These are phyloP conservation scores for Baronia brevicornis DNA, from an alignment of 2,888 invertebrate genomes.

Conservation along the genomic window DNA sequence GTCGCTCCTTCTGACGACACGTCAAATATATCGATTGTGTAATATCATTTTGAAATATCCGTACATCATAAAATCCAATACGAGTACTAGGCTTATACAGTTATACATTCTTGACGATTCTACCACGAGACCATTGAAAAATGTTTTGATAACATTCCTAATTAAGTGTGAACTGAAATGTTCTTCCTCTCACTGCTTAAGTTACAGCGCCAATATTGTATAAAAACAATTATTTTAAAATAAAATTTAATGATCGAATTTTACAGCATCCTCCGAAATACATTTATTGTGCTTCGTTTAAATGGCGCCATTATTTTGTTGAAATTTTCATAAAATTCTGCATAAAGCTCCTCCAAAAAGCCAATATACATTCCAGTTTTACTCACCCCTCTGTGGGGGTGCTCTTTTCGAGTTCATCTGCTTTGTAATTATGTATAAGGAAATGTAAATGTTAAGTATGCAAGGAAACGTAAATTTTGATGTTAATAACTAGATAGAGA, in stretches of 20 bases:
- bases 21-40: too few relatives aligned
- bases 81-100: too few relatives aligned
- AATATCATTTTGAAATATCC: too few relatives aligned
- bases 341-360: too few relatives aligned
- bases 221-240: too few relatives aligned
- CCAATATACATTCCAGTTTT: constrained; percentile 35
- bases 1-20: not conserved
- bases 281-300: not conserved
- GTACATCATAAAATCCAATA: too few relatives aligned
- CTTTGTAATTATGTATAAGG: constrained; percentile 37
- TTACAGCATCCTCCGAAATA: not conserved
- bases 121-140: too few relatives aligned
- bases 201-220: too few relatives aligned
- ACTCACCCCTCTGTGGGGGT: constrained; percentile 23
- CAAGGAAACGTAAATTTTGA: constrained; percentile 38
- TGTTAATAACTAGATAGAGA: constrained; percentile 22
- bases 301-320: constrained; percentile 4
- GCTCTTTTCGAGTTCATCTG: constrained; percentile 29
- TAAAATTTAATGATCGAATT: not conserved
- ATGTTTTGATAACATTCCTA: too few relatives aligned
- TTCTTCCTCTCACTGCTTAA: too few relatives aligned
- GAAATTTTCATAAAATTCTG: constrained; percentile 11
- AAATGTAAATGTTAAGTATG: constrained; percentile 40
- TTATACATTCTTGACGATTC: too few relatives aligned
- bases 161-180: too few relatives aligned